Percentiles rank a stretch among this genome's conserved stretches.
phyloP scores from a whole-genome alignment of 2,888 invertebrate genomes.

The Apodemia zela region DNA sequence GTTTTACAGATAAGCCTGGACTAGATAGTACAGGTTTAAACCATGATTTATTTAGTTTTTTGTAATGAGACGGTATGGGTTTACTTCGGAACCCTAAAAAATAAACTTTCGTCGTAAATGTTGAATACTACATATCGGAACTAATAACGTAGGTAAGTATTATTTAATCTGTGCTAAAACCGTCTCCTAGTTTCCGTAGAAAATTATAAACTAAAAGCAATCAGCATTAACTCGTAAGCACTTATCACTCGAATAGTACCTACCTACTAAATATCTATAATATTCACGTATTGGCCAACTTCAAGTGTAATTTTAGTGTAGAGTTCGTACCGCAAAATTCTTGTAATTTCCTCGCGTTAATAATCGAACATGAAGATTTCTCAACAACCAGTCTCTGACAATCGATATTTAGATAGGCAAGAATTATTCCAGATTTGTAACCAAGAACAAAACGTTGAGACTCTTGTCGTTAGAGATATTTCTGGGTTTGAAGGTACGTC shows the following conservation, averaged over 20 bases:
- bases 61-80: too few species aligned
- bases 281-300: conserved; percentile 1
- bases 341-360: conserved; percentile 17
- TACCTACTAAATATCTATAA: neutral
- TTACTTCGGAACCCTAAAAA: too few species aligned
- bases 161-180: too few species aligned
- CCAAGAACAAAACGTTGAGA: conserved; percentile 21
- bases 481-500: conserved; percentile 18
- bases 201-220: neutral
- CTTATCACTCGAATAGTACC: neutral
- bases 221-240: neutral
- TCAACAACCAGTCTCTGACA: conserved; percentile 12
- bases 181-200: neutral
- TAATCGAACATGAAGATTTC: conserved; percentile 11
- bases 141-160: too few species aligned
- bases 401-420: conserved; percentile 2
- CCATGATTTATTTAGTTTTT: too few species aligned
- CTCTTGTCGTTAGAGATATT: conserved; percentile 21
- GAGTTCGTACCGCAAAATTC: conserved; percentile 7
- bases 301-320: neutral
- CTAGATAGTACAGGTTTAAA: too few species aligned
- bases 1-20: too few species aligned
- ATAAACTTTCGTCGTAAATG: too few species aligned
- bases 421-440: conserved; percentile 24
- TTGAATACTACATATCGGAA: too few species aligned